Evolutionary conservation across 2,888 invertebrate genomes (phyloP), one percentile per base, ranked within the genome.

Genomic region (Neria commutata): DNA sequence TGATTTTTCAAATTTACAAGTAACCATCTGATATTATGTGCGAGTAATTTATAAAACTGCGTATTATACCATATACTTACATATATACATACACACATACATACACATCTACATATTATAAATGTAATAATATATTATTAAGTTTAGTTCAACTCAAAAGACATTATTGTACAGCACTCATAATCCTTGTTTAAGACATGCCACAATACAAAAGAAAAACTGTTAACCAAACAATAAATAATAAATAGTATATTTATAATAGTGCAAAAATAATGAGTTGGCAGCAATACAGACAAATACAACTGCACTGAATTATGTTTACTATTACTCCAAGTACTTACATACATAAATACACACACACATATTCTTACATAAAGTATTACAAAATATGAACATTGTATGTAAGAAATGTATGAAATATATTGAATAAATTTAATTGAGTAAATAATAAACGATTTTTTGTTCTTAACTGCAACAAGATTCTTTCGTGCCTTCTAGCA

Each of bases 261-360:
- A n/a, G n/a, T n/a, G n/a, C n/a, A n/a, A n/a, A n/a, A n/a, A 19
- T 42, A 19, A 42, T 17, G 29, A 8, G 11, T 29, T 6, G 29
- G 6, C 21, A 19, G n/a, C n/a, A n/a, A n/a, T 52, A 54, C 56
- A 61, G 58, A 58, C 58, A 60, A 60, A 62, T 55, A 58, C 54
- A 62, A 60, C 21, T 42, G 42, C 58, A 60, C 60, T 60, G 53
- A 55, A 58, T 62, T 61, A 51, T 53, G 60, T 60, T 61, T 58
- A 58, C 58, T 63, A 58, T 29, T 56, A 42, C 42, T 29, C 56
- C 42, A 24, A 17, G 40, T 16, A 45, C 33, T 47, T 24, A 54
- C 11, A 54, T 24, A 25, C 19, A 54, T 54, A 54, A 10, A 17
- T 29, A 45, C 26, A 42, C 6, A 19, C 6, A 19, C 17, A 19